These are phyloP conservation scores for Lamellibrachia satsuma DNA, from an alignment of 2,888 invertebrate genomes.

Conservation along the genomic window DNA sequence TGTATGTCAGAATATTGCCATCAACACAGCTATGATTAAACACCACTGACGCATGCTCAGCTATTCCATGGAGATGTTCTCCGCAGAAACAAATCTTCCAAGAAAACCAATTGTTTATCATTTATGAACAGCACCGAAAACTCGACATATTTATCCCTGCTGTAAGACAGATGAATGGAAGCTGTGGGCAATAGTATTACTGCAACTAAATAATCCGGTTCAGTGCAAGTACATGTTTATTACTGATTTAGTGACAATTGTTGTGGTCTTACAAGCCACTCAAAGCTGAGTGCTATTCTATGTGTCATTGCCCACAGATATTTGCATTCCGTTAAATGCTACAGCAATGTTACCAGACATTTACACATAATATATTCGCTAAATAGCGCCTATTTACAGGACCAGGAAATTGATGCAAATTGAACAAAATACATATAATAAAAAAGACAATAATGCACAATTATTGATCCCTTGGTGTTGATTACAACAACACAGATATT, in stretches of 20 bases:
- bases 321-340: neutral
- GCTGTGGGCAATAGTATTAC: neutral
- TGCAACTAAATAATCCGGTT: neutral
- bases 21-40: neutral
- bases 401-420: too few relatives aligned
- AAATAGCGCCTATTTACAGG: too few relatives aligned
- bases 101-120: neutral
- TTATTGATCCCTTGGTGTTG: too few relatives aligned
- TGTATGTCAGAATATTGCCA: neutral
- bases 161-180: neutral
- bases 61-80: neutral
- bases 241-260: neutral
- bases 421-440: too few relatives aligned
- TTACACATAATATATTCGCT: neutral
- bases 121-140: neutral
- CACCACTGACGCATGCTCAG: neutral
- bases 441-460: too few relatives aligned
- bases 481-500: too few relatives aligned
- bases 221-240: neutral
- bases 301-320: neutral
- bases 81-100: constrained; percentile 1
- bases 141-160: neutral
- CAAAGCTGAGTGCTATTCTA: neutral
- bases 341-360: neutral
- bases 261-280: neutral